Evolutionary conservation across 2,888 invertebrate genomes (phyloP).

Genomic region (Ganaspis brasiliensis): DNA sequence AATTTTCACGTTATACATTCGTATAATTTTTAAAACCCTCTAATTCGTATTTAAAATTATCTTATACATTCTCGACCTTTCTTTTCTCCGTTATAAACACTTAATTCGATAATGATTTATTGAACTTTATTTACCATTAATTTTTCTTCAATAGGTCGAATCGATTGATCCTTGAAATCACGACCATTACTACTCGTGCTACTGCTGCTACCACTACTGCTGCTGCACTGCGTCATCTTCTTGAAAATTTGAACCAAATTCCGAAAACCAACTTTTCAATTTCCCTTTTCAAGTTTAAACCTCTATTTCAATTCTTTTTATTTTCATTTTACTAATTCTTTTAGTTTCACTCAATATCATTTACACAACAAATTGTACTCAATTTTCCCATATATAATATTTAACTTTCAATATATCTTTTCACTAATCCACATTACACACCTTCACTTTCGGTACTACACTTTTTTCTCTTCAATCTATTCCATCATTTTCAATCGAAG

Average conservation of each 20-base stretch:
- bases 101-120: neutral
- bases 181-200: constrained; percentile 68
- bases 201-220: constrained; percentile 73
- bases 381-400: neutral
- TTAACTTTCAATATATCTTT: too few relatives aligned
- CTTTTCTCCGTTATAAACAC: neutral
- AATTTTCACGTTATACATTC: too few relatives aligned
- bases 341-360: neutral
- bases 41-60: too few relatives aligned
- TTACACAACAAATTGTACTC: neutral
- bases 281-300: neutral
- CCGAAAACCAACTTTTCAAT: constrained; percentile 34
- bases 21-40: too few relatives aligned
- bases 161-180: constrained; percentile 66
- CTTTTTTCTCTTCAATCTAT: too few relatives aligned
- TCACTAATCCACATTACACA: too few relatives aligned
- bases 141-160: constrained; percentile 67
- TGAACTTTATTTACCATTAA: constrained; percentile 65
- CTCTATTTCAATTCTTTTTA: neutral
- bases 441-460: too few relatives aligned
- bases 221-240: constrained; percentile 74
- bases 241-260: constrained; percentile 28
- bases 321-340: neutral
- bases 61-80: too few relatives aligned
- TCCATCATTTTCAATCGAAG: too few relatives aligned